A percentile compares a stretch with the other conserved stretches of the same genome.
Evolutionary conservation across 2,888 invertebrate species (phyloP).

Genomic region (Oligia fasciuncula): DNA sequence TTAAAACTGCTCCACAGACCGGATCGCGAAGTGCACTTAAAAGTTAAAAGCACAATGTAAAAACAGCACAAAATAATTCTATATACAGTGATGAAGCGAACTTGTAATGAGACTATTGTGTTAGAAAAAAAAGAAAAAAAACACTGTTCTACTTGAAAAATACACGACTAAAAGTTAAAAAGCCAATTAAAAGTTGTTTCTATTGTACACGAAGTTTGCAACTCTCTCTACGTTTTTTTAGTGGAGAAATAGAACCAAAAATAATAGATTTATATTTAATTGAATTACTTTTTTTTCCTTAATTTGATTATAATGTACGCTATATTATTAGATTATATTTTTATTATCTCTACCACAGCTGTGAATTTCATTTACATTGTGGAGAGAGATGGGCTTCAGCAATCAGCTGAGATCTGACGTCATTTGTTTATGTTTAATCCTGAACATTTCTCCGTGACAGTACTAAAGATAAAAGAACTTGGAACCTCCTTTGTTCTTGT

Average conservation of each 20-base stretch:
- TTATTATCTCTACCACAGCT: slow-evolving; percentile 18
- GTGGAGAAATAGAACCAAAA: slow-evolving; percentile 37
- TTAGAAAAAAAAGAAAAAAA: slow-evolving; percentile 58
- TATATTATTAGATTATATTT: slow-evolving; percentile 6
- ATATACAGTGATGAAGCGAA: slow-evolving; percentile 48
- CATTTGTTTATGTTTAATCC: slow-evolving; percentile 65
- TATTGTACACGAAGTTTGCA: slow-evolving; percentile 63
- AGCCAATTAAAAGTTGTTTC: slow-evolving; percentile 71
- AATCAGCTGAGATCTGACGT: slow-evolving; percentile 58
- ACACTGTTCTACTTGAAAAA: slow-evolving; percentile 56
- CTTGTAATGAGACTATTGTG: slow-evolving; percentile 51
- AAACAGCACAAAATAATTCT: slow-evolving; percentile 51
- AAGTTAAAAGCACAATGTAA: slow-evolving; percentile 51
- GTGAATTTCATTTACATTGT: slow-evolving; percentile 44
- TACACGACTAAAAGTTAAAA: slow-evolving; percentile 67
- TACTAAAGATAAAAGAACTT: slow-evolving; percentile 60
- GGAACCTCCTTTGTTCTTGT: slow-evolving; percentile 59
- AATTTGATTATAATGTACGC: slow-evolving; percentile 26
- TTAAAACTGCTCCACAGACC: slow-evolving; percentile 40
- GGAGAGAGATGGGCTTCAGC: slow-evolving; percentile 26
- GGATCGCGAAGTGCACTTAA: slow-evolving; percentile 48
- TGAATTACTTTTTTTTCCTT: slow-evolving; percentile 31
- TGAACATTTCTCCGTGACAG: slow-evolving; percentile 56
- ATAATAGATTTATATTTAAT: slow-evolving; percentile 32
- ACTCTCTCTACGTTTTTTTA: slow-evolving; percentile 51